Base-by-base conservation (phyloP, 2,113 vertebrate genomes). In the Scatophagus argus region DNA sequence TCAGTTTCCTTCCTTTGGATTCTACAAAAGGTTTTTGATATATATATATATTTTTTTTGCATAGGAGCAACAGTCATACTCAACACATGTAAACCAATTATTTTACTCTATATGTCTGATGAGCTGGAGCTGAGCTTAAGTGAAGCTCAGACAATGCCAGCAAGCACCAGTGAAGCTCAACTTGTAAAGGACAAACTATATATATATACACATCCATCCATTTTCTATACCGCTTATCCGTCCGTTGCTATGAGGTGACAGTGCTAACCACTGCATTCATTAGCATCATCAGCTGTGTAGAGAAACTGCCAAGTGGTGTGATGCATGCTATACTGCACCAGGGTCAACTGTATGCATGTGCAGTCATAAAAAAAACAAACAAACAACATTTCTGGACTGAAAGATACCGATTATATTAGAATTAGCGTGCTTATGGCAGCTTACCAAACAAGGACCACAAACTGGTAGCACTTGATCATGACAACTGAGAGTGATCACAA, bases 331-430 rank as follows among this genome's bases (percentile, higher is more conserved):
- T 41, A 44, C 54, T 21, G 68, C 23, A 52, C 64, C 44, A 60
- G 21, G 3, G 43, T 64, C 38, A 47, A 46, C 29, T 16, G 41
- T 58, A 61, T 76, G 65, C 84, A 79, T 55, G 61, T 52, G 5
- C 58, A 82, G 54, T 41, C 29, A 41, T 58, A 54, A 52, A 52
- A 46, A 54, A 52, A 52, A 46, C 38, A 13, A 36, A 16, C 34
- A 44, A n/a, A n/a, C n/a, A n/a, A n/a, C n/a, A n/a, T n/a, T n/a
- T n/a, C n/a, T 38, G 11, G 56, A 43, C 58, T 55, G 8, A 55
- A 43, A 54, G 8, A 17, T 38, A 34, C 5, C 16, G 21, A 16
- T 36, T 27, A 56, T 25, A 13, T 34, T 34, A 29, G 5, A 21
- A 64, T 36, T 9, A 19, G 10, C 7, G 44, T 21, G 27, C n/a